Base-by-base conservation (phyloP, 92 coral and sea anemone species). In the Porites lobata region DNA sequence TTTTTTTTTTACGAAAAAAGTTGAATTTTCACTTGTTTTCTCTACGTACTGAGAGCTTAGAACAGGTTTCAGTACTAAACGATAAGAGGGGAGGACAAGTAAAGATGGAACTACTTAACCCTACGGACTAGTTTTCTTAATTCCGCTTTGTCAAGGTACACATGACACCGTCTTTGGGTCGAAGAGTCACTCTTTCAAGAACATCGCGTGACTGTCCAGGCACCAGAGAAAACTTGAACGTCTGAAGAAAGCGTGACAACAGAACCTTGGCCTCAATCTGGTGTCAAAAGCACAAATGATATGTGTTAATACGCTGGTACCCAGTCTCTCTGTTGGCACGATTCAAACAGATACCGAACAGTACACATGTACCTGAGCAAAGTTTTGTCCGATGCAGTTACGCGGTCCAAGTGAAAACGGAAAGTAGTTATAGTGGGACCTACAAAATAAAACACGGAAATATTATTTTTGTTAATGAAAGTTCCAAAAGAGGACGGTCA, bases 351-450 rank as follows among this genome's bases (percentile, higher is more conserved):
- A 2, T 56, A 10, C 8, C 61, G 61, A 14, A 56, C 2, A 56
- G 14, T 56, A 56, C 17, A 56, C 61, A 56, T 38, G 72, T 89
- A 94, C 96, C 91, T 77, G 91, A 2, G 99, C 98, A 57, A 96
- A 96, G 62, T 93, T 93, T 79, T 94, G 95, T 50, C 99, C 99
- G 66, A 96, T 94, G 81, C 99, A 96, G 89, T 91, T 96, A 14
- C 98, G 89, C 11, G 99, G 99, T 21, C 99, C 99, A 50, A 94
- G 93, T 18, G 99, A 94, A 85, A 96, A 96, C 43, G 99, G 99
- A 29, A 96, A 96, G 64, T 85, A 90, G 17, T 91, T 87, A 75
- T 75, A 92, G 78, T 84, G 92, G 43, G 94, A 89, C 82, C 92
- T 94, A 85, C 4, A 78, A 74, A 68, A 10, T 52, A 64, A 18